Evolutionary conservation across 2,888 invertebrate species (phyloP), one percentile per base, ranked within the genome.

Genomic region (Merodon equestris): DNA sequence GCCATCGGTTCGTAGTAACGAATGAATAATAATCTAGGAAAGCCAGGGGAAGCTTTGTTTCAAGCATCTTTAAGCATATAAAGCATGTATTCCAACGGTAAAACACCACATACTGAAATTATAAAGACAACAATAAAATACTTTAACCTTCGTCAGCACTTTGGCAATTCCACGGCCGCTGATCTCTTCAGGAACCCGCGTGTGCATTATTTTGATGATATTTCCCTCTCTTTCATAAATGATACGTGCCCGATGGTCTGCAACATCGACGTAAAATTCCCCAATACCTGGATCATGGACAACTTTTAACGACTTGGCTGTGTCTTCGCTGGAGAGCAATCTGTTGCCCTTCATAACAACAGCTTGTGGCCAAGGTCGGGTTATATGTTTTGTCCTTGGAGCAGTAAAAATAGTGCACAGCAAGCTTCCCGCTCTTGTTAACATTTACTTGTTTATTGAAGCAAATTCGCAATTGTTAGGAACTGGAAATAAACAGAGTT

Each of bases 141-240:
- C n/a, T n/a, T n/a, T n/a, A 83, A 95, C 95, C 92, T 94, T 89
- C 13, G 94, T 94, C 84, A 95, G 89, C 48, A 92, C 81, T 85
- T 92, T 92, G 64, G 93, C 95, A 70, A 94, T 88, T 56, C 95
- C 94, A 86, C 91, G 91, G 42, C 94, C 94, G 86, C 92, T 91
- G 83, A 92, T 91, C 53, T 90, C 86, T 14, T 90, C 84, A 0
- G 95, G 95, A 18, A 95, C 94, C 83, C 91, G 89, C 19, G 94
- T 93, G 77, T 92, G 90, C 48, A 90, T 86, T 82, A 94, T 90
- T 83, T 91, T 92, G 83, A 94, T 90, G 38, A 90, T 84, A 17
- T 90, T 89, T 9, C 89, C 91, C 63, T 87, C 86, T 81, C 88
- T 86, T 18, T 89, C 87, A 86, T 93, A 93, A 5, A 85, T 85